Conservation (phyloP, 1,140 invertebrate species). For the Heliothis subflexa region DNA sequence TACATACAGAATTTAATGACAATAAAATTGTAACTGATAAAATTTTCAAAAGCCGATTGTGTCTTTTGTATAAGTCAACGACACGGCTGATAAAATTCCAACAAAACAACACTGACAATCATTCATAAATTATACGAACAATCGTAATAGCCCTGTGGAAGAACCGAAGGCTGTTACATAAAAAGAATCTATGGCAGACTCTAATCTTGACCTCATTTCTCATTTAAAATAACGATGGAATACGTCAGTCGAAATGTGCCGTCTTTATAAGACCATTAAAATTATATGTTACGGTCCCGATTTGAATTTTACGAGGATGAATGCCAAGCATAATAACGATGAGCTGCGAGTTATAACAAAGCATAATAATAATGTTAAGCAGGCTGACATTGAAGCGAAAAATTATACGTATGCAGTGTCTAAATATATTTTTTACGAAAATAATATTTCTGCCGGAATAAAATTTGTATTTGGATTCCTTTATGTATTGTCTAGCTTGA, state of each 20-base stretch:
- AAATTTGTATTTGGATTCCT: no score
- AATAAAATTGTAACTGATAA: slow-evolving; percentile 26
- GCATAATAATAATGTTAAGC: not conserved
- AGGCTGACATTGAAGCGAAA: not conserved
- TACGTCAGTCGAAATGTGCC: slow-evolving; percentile 41
- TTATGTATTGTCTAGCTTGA: not conserved
- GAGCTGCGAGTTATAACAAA: not conserved
- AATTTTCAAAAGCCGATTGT: slow-evolving; percentile 5
- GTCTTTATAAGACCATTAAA: slow-evolving; percentile 39
- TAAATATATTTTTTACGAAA: no score
- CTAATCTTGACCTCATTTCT: slow-evolving; percentile 76
- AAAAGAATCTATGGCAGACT: slow-evolving; percentile 32
- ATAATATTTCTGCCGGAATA: no score
- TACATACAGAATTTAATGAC: slow-evolving; percentile 5
- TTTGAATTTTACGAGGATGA: slow-evolving; percentile 34
- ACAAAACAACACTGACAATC: slow-evolving; percentile 15
- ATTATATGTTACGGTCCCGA: slow-evolving; percentile 27
- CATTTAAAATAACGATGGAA: slow-evolving; percentile 56
- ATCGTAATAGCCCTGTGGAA: slow-evolving; percentile 24
- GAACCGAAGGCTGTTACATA: slow-evolving; percentile 29
- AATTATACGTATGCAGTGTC: no score
- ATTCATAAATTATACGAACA: slow-evolving; percentile 33
- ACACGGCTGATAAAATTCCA: slow-evolving; percentile 15
- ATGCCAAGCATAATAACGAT: slow-evolving; percentile 10
- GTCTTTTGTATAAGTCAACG: slow-evolving; percentile 6